Evolutionary conservation across 1,140 invertebrate species (phyloP).

Genomic region (Meteorus sp.): DNA sequence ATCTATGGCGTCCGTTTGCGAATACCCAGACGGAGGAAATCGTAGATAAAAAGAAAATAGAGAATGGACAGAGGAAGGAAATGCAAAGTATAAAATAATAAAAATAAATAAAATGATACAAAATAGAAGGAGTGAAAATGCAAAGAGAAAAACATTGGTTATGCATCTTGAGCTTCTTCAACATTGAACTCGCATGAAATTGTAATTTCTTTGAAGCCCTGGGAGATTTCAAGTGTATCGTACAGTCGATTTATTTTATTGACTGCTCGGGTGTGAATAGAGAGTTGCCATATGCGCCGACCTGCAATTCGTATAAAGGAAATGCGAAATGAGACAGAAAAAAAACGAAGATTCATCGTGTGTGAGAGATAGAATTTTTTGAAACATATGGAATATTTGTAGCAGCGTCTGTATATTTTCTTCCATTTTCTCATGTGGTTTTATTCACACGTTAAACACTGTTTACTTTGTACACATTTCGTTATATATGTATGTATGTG

Average conservation of each 20-base stretch:
- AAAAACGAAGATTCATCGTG: no score
- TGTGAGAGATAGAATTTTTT: no score
- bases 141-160: conserved; percentile 16
- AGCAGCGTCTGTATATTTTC: no score
- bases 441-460: no score
- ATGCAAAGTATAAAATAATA: no score
- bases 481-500: no score
- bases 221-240: conserved; percentile 1
- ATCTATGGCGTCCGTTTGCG: conserved; percentile 21
- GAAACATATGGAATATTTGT: no score
- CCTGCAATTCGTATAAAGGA: no score
- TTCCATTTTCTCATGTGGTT: no score
- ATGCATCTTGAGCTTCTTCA: conserved; percentile 17
- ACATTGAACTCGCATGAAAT: conserved; percentile 6
- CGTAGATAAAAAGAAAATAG: background rate
- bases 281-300: background rate
- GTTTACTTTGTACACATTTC: no score
- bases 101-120: background rate
- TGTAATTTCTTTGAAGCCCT: background rate
- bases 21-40: conserved; percentile 18
- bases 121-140: background rate
- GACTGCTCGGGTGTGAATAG: background rate
- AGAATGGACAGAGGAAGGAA: no score
- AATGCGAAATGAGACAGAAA: no score
- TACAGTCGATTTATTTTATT: conserved; percentile 1